phyloP scores from a whole-genome alignment of 1,140 invertebrate genomes.

The Drosophila bipectinata region DNA sequence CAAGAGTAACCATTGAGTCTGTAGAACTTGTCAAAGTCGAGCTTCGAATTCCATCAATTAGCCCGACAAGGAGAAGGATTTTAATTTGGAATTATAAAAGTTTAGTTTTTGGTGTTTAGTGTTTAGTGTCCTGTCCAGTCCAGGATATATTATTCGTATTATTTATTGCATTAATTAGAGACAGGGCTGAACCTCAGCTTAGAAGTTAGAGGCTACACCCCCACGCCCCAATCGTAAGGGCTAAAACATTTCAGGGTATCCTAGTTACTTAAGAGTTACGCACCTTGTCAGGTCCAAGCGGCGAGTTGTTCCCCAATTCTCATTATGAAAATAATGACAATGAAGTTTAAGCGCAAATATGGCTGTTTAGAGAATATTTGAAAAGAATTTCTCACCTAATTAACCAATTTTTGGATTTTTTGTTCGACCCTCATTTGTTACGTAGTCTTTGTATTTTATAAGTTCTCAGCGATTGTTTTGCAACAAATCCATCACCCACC shows the following conservation, averaged over 20 bases:
- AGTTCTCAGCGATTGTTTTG: constrained; percentile 63
- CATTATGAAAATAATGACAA: constrained; percentile 83
- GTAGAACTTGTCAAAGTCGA: constrained; percentile 16
- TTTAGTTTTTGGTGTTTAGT: constrained; percentile 14
- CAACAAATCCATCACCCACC: constrained; percentile 32
- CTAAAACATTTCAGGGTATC: constrained; percentile 39
- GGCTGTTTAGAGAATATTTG: constrained; percentile 84
- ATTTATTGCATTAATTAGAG: constrained; percentile 59
- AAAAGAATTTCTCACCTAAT: constrained; percentile 77
- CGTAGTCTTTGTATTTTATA: constrained; percentile 77
- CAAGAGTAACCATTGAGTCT: constrained; percentile 28
- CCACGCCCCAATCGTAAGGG: constrained; percentile 10
- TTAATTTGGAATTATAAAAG: constrained; percentile 27
- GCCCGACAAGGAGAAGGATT: constrained; percentile 28
- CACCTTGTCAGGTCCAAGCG: constrained; percentile 33
- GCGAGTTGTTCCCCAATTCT: constrained; percentile 67
- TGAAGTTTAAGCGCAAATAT: constrained; percentile 84
- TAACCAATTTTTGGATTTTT: constrained; percentile 72
- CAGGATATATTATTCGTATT: constrained; percentile 20
- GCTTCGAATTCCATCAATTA: constrained; percentile 35
- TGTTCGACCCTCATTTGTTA: constrained; percentile 78
- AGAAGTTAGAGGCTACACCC: neutral
- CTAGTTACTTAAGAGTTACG: constrained; percentile 23
- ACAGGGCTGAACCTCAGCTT: constrained; percentile 14
- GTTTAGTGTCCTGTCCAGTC: neutral